phyloP scores from a whole-genome alignment of 1,140 invertebrate genomes.

The Leptinotarsa lineolata region DNA sequence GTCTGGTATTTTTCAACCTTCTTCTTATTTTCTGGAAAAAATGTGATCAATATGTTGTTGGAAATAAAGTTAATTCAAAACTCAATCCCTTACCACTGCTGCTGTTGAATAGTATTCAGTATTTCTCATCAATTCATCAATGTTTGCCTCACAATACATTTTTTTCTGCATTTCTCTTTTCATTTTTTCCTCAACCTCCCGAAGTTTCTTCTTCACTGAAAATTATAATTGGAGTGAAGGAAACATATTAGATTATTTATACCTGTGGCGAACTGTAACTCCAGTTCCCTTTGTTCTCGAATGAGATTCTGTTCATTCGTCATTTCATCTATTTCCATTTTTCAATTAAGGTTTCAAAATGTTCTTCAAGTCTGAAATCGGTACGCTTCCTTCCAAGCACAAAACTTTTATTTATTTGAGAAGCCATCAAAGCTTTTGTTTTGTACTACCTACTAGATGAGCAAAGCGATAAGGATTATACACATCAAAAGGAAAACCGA shows the following conservation, averaged over 20 bases:
- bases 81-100: not conserved
- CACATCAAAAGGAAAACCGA: no score
- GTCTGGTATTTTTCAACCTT: not conserved
- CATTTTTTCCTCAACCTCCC: not conserved
- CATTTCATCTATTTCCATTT: not conserved
- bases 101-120: conserved; percentile 1
- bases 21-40: conserved; percentile 6
- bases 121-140: not conserved
- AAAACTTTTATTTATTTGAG: no score
- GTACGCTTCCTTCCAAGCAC: no score
- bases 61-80: not conserved
- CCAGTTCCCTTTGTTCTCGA: not conserved
- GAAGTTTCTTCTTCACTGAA: not conserved
- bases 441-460: no score
- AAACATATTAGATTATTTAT: no score
- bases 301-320: not conserved
- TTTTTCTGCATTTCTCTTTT: conserved; percentile 12
- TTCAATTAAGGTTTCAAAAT: not conserved
- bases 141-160: conserved; percentile 1
- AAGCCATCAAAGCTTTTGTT: no score
- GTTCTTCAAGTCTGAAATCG: no score
- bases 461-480: no score
- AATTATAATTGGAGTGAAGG: not conserved
- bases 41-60: not conserved
- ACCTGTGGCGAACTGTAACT: not conserved